Evolutionary conservation across 2,797 vertebrate genomes (phyloP).

Genomic region (Emydoidea blandingii): DNA sequence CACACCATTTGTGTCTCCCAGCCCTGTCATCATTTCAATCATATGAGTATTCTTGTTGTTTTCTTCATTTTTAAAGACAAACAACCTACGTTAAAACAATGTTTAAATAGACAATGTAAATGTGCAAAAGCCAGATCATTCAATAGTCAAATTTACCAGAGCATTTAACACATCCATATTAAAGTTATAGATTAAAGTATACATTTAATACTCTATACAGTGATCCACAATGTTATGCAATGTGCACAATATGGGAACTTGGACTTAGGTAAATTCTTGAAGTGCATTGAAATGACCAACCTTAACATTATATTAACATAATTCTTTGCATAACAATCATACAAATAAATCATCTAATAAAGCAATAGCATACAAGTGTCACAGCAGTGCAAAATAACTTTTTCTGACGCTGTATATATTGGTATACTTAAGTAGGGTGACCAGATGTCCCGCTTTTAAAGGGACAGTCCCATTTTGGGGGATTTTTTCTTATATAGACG

Average conservation of each 20-base stretch:
- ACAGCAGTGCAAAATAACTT: slow-evolving; percentile 38
- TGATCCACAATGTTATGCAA: background rate
- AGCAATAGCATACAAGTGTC: slow-evolving; percentile 46
- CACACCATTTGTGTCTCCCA: background rate
- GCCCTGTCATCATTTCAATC: background rate
- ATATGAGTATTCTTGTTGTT: background rate
- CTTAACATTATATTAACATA: background rate
- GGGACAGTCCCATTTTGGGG: no score
- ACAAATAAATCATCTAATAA: slow-evolving; percentile 1
- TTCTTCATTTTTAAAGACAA: background rate
- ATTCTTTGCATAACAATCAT: background rate
- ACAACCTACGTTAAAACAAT: background rate
- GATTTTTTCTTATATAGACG: no score
- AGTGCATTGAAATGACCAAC: background rate
- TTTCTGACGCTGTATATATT: background rate
- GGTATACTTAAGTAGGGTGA: background rate
- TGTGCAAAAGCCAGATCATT: slow-evolving; percentile 2
- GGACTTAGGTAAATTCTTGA: background rate
- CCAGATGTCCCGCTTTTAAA: no score
- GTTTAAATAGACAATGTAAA: background rate
- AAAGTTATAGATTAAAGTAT: background rate
- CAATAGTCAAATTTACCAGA: slow-evolving; percentile 9
- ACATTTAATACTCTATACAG: background rate
- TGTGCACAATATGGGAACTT: no score
- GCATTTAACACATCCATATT: slow-evolving; percentile 34